phyloP scores from a whole-genome alignment of 1,140 invertebrate genomes.

The Drosophila erecta region DNA sequence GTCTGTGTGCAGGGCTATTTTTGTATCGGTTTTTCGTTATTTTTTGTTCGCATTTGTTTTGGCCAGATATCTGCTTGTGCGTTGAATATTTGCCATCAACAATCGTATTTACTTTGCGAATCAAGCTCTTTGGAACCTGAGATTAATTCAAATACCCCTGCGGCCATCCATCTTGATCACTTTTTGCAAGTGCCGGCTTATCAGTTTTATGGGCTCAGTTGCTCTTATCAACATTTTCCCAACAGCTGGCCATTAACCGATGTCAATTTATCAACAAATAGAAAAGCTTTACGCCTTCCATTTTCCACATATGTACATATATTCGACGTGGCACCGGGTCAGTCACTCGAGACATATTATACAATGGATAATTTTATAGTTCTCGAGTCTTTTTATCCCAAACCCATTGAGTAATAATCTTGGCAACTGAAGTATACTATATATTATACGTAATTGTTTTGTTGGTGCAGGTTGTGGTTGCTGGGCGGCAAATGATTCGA shows the following conservation, averaged over 20 bases:
- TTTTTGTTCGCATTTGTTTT: constrained; percentile 23
- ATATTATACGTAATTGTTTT: constrained; percentile 33
- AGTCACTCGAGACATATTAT: constrained; percentile 8
- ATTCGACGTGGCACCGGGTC: constrained; percentile 8
- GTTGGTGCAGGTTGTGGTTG: constrained; percentile 56
- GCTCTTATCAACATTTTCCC: constrained; percentile 31
- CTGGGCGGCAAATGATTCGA: constrained; percentile 11
- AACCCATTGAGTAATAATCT: constrained; percentile 30
- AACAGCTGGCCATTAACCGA: constrained; percentile 7
- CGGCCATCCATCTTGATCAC: constrained; percentile 24
- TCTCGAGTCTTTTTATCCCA: constrained; percentile 13
- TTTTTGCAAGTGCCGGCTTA: constrained; percentile 12
- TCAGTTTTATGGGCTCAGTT: constrained; percentile 20
- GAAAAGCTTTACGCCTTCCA: constrained; percentile 10
- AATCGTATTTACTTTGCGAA: constrained; percentile 31
- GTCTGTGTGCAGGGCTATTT: constrained; percentile 22
- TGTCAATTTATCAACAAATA: constrained; percentile 11
- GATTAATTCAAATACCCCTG: constrained; percentile 7
- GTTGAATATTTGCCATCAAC: constrained; percentile 19
- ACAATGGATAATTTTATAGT: constrained; percentile 32
- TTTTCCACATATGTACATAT: neutral
- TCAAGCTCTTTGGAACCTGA: constrained; percentile 10
- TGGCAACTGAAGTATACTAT: constrained; percentile 5
- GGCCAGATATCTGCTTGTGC: constrained; percentile 7
- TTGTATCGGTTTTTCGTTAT: constrained; percentile 22